Evolutionary conservation across 1,140 invertebrate species (phyloP).

Genomic region (Pinna nobilis): DNA sequence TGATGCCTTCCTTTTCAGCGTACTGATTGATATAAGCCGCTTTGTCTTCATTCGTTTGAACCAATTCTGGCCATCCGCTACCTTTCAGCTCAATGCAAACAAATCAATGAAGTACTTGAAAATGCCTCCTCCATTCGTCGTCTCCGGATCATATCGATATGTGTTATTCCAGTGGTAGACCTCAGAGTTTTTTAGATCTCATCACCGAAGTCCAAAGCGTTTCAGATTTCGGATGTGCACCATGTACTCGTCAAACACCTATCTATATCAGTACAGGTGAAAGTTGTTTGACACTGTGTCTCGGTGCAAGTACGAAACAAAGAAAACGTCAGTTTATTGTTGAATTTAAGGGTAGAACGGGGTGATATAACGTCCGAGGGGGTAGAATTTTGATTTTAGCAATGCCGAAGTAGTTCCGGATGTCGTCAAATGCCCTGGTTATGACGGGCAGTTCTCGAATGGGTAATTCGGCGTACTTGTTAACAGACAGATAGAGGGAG

Average conservation of each 20-base stretch:
- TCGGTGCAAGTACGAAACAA: constrained; percentile 25
- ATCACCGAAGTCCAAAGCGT: constrained; percentile 10
- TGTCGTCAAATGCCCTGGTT: constrained; percentile 15
- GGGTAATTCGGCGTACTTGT: constrained; percentile 25
- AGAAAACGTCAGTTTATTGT: constrained; percentile 33
- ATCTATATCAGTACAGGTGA: background rate
- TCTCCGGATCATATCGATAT: background rate
- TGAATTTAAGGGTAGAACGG: constrained; percentile 32
- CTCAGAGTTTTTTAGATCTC: constrained; percentile 53
- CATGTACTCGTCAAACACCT: constrained; percentile 8
- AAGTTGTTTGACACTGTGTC: constrained; percentile 1
- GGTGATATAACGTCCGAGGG: constrained; percentile 31
- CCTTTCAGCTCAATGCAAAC: constrained; percentile 48
- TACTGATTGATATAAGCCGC: constrained; percentile 44
- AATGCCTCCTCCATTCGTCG: background rate
- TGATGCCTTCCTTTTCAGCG: constrained; percentile 65
- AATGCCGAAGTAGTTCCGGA: constrained; percentile 32
- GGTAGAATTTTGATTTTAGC: constrained; percentile 35
- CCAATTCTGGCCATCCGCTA: constrained; percentile 34
- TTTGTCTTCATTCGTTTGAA: constrained; percentile 6
- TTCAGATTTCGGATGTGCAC: constrained; percentile 4
- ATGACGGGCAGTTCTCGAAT: constrained; percentile 20
- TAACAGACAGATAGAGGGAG: constrained; percentile 22
- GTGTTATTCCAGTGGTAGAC: constrained; percentile 56
- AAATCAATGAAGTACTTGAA: constrained; percentile 3